A percentile compares a stretch with the other conserved stretches of the same genome.
Evolutionary conservation across 1,140 invertebrate species (phyloP).

Genomic region (Prorops nasuta): DNA sequence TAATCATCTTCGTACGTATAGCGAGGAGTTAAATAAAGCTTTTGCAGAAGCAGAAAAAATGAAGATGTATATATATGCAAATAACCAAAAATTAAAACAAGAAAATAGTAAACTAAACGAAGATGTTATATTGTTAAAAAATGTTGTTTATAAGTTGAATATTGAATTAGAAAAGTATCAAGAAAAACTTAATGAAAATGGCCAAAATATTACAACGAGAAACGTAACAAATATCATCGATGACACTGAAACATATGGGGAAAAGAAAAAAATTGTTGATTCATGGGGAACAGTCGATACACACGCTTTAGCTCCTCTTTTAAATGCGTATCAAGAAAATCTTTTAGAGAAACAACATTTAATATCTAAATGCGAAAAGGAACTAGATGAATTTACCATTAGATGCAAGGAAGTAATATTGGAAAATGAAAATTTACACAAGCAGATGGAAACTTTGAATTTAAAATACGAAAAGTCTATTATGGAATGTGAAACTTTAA

Average conservation of each 20-base stretch:
- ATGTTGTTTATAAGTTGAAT: constrained; percentile 66
- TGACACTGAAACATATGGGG: constrained; percentile 17
- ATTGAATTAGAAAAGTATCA: constrained; percentile 68
- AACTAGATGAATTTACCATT: constrained; percentile 63
- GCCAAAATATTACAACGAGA: constrained; percentile 22
- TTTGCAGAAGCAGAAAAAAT: constrained; percentile 35
- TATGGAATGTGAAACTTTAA: constrained; percentile 45
- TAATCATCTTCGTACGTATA: constrained; percentile 27
- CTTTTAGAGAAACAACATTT: constrained; percentile 66
- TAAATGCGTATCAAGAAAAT: constrained; percentile 69
- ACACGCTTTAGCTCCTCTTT: constrained; percentile 62
- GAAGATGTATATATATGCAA: constrained; percentile 23
- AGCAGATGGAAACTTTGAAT: constrained; percentile 58
- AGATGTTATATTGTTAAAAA: constrained; percentile 67
- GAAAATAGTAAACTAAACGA: constrained; percentile 59
- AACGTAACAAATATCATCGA: constrained; percentile 14
- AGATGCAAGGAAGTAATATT: constrained; percentile 62
- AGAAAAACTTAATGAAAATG: constrained; percentile 57
- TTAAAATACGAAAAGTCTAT: constrained; percentile 48
- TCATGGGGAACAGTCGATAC: constrained; percentile 60
- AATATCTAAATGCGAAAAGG: constrained; percentile 60
- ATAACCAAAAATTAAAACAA: constrained; percentile 41
- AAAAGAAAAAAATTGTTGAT: constrained; percentile 27
- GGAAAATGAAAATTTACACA: constrained; percentile 65
- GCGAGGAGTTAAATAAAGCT: constrained; percentile 28